Base-by-base conservation (phyloP, 2,888 invertebrate species). In the Caenorhabditis sp. region DNA sequence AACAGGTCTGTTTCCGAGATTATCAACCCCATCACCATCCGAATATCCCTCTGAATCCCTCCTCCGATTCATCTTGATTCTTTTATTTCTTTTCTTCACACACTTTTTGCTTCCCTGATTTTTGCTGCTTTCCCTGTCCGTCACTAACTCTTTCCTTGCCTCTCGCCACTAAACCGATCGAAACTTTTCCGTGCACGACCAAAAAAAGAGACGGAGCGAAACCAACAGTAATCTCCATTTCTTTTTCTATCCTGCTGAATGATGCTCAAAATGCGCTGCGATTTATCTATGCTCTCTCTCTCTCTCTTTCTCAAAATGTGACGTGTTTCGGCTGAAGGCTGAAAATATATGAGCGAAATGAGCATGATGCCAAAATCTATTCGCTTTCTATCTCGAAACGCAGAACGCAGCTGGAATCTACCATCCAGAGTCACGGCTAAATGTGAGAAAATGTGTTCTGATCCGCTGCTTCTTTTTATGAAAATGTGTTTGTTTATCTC, bases 1-100 rank as follows among this genome's bases (percentile, higher is more conserved):
- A 92, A 92, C 91, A 92, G 92, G 92, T 92, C 86, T 85, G 89
- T 81, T 81, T 54, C 24, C 26, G 16, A 35, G 19, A 19, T 54
- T 66, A 63, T 47, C 68, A 19, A 31, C 28, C 28, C 26, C 31
- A 92, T 92, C 47, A 2, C 92, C 58, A 51, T 44, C 84, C 49
- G 22, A 44, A 66, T 38, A 54, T 14, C 28, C 79, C 47, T 31
- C 7, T 51, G 47, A 58, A 59, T 69, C 41, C 58, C 63, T 58
- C 38, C 51, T 68, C 56, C 73, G 75, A 58, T 81, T 70, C 38
- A 61, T 59, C 56, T 31, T 82, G 70, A 51, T 79, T 76, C 28
- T 58, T 82, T 64, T n/a, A n/a, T 51, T 73, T 44, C 7, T 79
- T 79, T 41, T 66, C 31, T 61, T 66, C 51, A 35, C n/a, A n/a